phyloP scores from a whole-genome alignment of 2,888 invertebrate species.

The Leptinotarsa rubiginosa region DNA sequence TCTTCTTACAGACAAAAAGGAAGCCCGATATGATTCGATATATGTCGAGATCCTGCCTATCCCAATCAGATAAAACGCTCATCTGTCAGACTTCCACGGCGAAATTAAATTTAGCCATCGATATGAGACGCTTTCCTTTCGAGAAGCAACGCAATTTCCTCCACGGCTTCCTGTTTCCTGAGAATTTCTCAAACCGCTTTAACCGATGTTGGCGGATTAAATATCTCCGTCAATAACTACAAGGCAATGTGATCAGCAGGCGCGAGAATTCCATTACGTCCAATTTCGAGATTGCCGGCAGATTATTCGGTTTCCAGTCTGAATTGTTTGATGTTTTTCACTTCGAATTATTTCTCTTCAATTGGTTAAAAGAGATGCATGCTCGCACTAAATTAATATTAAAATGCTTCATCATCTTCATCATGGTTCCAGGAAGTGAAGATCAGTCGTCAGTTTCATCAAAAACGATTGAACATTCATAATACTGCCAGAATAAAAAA shows the following conservation, averaged over 20 bases:
- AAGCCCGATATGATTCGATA: too few relatives aligned
- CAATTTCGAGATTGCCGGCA: background rate
- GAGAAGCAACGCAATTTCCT: conserved; percentile 14
- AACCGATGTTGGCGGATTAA: conserved; percentile 9
- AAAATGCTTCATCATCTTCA: too few relatives aligned
- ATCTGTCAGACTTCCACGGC: background rate
- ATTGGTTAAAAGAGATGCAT: background rate
- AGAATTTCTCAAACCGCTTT: conserved; percentile 4
- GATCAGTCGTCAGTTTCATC: too few relatives aligned
- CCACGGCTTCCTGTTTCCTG: conserved; percentile 10
- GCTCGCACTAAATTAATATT: too few relatives aligned
- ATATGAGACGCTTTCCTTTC: conserved; percentile 13
- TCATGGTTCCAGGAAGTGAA: too few relatives aligned
- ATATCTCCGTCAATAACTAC: conserved; percentile 15
- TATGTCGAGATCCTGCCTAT: background rate
- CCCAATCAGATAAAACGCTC: background rate
- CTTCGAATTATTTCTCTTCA: background rate
- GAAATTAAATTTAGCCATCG: conserved; percentile 13
- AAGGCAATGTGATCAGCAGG: background rate
- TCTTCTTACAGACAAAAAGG: too few relatives aligned
- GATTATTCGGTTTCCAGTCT: background rate
- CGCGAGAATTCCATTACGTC: background rate
- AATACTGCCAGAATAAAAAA: too few relatives aligned
- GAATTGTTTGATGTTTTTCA: background rate
- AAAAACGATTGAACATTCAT: too few relatives aligned